Evolutionary conservation across 1,140 invertebrate species (phyloP).

Genomic region (Diorhabda sublineata): DNA sequence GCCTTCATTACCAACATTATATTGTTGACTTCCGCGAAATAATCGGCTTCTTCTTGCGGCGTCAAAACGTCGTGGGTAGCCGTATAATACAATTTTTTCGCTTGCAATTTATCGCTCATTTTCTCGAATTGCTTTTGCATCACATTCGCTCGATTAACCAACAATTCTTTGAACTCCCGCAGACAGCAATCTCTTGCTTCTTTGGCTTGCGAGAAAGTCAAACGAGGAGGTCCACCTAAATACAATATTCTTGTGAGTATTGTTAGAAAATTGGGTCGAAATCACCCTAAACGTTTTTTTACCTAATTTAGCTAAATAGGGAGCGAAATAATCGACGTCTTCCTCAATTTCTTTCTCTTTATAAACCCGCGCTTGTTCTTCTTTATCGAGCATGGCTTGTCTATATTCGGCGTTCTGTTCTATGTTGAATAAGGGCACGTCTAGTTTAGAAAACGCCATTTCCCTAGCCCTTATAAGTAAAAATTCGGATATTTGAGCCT

Average conservation of each 20-base stretch:
- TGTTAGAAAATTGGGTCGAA: too few relatives aligned
- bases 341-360: conserved; percentile 41
- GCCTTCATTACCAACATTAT: conserved; percentile 46
- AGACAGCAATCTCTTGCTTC: conserved; percentile 51
- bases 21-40: conserved; percentile 46
- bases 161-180: conserved; percentile 52
- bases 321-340: conserved; percentile 52
- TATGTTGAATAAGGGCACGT: conserved; percentile 53
- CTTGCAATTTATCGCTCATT: conserved; percentile 28
- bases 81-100: conserved; percentile 43
- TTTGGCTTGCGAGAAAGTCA: conserved; percentile 46
- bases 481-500: conserved; percentile 39
- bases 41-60: conserved; percentile 46
- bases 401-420: conserved; percentile 53
- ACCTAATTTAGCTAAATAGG: conserved; percentile 53
- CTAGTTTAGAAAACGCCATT: conserved; percentile 48
- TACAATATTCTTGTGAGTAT: neutral
- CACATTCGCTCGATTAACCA: conserved; percentile 52
- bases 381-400: conserved; percentile 44
- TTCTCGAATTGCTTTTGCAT: conserved; percentile 53
- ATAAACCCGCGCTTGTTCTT: conserved; percentile 30
- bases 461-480: conserved; percentile 49
- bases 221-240: conserved; percentile 39
- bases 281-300: neutral
- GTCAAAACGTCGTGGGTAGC: conserved; percentile 44